Percentiles rank a stretch among this genome's conserved stretches.
These are phyloP conservation scores for Calephelis virginiensis DNA, from an alignment of 1,140 invertebrate species.

Conservation along the genomic window DNA sequence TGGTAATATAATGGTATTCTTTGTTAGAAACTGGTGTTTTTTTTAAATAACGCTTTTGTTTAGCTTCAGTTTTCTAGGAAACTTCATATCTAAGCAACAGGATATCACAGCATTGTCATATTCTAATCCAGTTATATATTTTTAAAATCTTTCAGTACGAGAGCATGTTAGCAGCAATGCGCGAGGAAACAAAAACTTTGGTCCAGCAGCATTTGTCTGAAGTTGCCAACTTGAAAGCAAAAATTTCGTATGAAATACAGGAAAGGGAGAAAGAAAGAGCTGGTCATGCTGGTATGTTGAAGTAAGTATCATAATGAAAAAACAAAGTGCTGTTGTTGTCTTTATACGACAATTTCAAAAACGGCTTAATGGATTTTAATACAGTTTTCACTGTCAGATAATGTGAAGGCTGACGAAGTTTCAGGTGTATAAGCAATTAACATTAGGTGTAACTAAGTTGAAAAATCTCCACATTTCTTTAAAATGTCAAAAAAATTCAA, in stretches of 20 bases:
- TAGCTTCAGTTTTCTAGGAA: too few species aligned
- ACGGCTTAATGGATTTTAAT: not conserved
- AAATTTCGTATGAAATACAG: slow-evolving; percentile 86
- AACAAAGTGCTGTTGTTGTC: too few species aligned
- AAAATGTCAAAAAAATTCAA: too few species aligned
- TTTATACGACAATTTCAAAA: too few species aligned
- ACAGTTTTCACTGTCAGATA: slow-evolving; percentile 32
- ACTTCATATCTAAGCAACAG: too few species aligned
- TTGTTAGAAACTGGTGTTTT: too few species aligned
- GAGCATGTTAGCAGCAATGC: slow-evolving; percentile 80
- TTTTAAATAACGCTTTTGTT: too few species aligned
- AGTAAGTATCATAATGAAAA: slow-evolving; percentile 44
- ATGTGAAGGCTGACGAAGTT: too few species aligned
- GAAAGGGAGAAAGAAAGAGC: slow-evolving; percentile 88
- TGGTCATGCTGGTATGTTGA: slow-evolving; percentile 84
- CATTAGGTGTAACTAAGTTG: too few species aligned
- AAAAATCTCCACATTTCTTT: too few species aligned
- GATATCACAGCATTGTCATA: not conserved
- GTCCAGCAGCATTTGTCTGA: slow-evolving; percentile 80
- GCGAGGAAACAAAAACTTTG: slow-evolving; percentile 80
- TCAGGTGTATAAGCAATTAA: too few species aligned
- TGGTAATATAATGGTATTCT: too few species aligned
- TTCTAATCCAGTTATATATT: not conserved
- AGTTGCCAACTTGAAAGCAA: slow-evolving; percentile 84
- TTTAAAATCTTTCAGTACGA: slow-evolving; percentile 78